phyloP scores from a whole-genome alignment of 2,888 invertebrate genomes.

The Drosophila yooni region DNA sequence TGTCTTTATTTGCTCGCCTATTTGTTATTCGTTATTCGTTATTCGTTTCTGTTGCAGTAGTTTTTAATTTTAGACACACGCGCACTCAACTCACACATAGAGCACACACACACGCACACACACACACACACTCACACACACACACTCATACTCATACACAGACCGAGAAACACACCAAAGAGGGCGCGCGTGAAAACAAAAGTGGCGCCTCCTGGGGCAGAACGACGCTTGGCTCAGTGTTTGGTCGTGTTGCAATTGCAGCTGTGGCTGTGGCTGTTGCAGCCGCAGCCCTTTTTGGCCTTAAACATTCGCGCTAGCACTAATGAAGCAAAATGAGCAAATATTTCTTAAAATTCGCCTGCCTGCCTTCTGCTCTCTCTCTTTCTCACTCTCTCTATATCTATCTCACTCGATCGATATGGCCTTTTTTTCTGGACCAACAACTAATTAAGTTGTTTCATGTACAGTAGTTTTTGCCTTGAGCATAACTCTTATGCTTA shows the following conservation, averaged over 20 bases:
- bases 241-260: slow-evolving; percentile 29
- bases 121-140: slow-evolving; percentile 13
- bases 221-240: slow-evolving; percentile 21
- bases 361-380: slow-evolving; percentile 16
- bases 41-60: slow-evolving; percentile 46
- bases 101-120: slow-evolving; percentile 33
- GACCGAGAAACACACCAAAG: slow-evolving; percentile 20
- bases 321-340: slow-evolving; percentile 78
- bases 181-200: slow-evolving; percentile 29
- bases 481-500: slow-evolving; percentile 68
- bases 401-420: background rate
- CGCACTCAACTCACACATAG: slow-evolving; percentile 22
- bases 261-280: slow-evolving; percentile 37
- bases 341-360: slow-evolving; percentile 67
- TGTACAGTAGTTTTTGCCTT: slow-evolving; percentile 73
- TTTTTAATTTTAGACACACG: slow-evolving; percentile 75
- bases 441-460: slow-evolving; percentile 81
- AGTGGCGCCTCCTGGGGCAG: slow-evolving; percentile 20
- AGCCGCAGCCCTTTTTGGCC: slow-evolving; percentile 51
- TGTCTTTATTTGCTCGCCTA: slow-evolving; percentile 27
- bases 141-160: slow-evolving; percentile 10
- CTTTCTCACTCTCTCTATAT: background rate
- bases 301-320: slow-evolving; percentile 64
- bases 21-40: slow-evolving; percentile 16
- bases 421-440: slow-evolving; percentile 55